Percentiles rank a stretch among this genome's conserved stretches.
Evolutionary conservation across 1,140 invertebrate genomes (phyloP).

Genomic region (Drosophila seguyi): DNA sequence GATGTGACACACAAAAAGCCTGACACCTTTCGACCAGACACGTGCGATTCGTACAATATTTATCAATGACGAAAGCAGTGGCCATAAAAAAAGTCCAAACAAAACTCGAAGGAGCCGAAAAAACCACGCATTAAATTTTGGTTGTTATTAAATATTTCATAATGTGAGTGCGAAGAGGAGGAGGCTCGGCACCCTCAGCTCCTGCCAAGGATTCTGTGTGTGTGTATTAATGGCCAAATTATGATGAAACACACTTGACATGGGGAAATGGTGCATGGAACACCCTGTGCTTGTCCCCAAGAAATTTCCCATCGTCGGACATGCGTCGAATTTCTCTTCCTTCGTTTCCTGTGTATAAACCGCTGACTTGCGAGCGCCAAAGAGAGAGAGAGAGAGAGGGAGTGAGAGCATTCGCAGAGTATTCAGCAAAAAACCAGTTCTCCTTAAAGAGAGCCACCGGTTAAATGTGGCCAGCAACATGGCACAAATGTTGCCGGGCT

Average conservation of each 20-base stretch:
- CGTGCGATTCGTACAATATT: constrained; percentile 44
- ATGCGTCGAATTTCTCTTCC: constrained; percentile 43
- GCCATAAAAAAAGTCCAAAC: constrained; percentile 10
- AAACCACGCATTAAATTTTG: constrained; percentile 47
- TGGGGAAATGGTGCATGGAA: constrained; percentile 6
- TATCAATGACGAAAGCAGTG: constrained; percentile 44
- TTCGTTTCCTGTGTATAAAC: constrained; percentile 62
- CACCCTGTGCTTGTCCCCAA: constrained; percentile 60
- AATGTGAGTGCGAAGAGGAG: constrained; percentile 51
- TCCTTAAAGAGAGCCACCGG: constrained; percentile 26
- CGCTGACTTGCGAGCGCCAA: constrained; percentile 20
- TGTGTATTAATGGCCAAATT: constrained; percentile 73
- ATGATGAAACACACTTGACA: constrained; percentile 78
- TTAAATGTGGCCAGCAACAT: constrained; percentile 26
- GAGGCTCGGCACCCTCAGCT: constrained; percentile 38
- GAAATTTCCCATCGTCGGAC: constrained; percentile 30
- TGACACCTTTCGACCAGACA: constrained; percentile 43
- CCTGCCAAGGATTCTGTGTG: constrained; percentile 35
- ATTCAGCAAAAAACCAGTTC: constrained; percentile 20
- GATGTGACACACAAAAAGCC: constrained; percentile 28
- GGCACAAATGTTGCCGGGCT: constrained; percentile 8
- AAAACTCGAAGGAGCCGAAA: constrained; percentile 21
- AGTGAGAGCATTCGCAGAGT: too few species aligned
- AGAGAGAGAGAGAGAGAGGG: too few species aligned
- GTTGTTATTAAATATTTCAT: constrained; percentile 75